Base-by-base conservation (phyloP, 2,797 vertebrate genomes). In the Chelon auratus region DNA sequence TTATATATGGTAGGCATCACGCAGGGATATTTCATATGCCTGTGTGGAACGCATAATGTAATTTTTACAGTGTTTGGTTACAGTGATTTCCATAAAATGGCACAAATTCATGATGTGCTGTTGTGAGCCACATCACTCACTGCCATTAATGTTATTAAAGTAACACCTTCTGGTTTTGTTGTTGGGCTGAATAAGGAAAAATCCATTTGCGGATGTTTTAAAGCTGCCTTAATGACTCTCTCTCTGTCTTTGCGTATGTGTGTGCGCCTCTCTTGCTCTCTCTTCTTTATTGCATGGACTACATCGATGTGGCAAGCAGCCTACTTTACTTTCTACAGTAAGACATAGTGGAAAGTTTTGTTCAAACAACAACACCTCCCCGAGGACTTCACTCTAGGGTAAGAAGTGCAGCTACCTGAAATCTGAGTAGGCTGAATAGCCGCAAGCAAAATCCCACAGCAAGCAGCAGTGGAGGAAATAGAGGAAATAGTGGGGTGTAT, bases 291-390 rank as follows among this genome's bases (percentile, higher is more conserved):
- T 62, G 53, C 57, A 70, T 55, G 50, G 60, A 68, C 26, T 58
- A 59, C 68, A 78, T 53, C 64, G 78, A 72, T 79, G 72, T 61
- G 73, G 51, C 62, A 68, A 45, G 63, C 68, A 82, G 68, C 62
- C 68, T 69, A 62, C 57, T 82, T 83, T 65, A 60, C 66, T 78
- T 84, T 85, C 76, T 70, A 68, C 64, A 79, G 59, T 59, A 68
- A 88, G 78, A 86, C 69, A 82, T 37, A 45, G 62, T 55, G 55
- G 77, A 87, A 90, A 80, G 79, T 87, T 91, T 80, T 86, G 77
- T 86, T 84, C 57, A 72, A 80, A 80, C 66, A 81, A 63, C 68
- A 86, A 63, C 65, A 77, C 43, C 65, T 87, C 75, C 83, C 84
- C 8, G 47, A 67, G 77, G 81, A 87, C 47, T 9, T 39, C 74